Conservation (phyloP, 2,797 vertebrate species). For the Xerus rutilus region DNA sequence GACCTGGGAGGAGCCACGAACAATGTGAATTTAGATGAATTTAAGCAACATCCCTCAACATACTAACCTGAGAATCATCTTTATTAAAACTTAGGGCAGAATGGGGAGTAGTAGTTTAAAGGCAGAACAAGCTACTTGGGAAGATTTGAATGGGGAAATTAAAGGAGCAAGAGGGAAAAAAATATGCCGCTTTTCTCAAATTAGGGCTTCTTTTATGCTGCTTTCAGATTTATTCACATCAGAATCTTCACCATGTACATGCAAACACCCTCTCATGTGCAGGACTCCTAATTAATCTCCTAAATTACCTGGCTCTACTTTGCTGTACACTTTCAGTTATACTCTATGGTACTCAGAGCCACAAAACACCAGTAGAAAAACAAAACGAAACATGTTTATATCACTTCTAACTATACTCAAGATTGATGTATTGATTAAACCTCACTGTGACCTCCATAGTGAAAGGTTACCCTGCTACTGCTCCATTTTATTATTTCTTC, state of each 20-base stretch:
- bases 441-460: not conserved
- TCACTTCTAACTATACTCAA: constrained; percentile 52
- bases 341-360: not conserved
- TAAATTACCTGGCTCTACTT: constrained; percentile 10
- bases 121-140: not conserved
- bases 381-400: constrained; percentile 40
- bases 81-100: not conserved
- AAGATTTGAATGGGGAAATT: not conserved
- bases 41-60: not conserved
- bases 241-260: not conserved
- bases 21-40: constrained; percentile 15
- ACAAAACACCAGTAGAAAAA: constrained; percentile 55
- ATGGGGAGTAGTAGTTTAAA: not conserved
- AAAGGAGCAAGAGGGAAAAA: constrained; percentile 42
- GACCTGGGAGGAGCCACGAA: not conserved
- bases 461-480: not conserved
- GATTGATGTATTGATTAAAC: constrained; percentile 63
- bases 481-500: constrained; percentile 62
- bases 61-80: constrained; percentile 34
- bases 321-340: constrained; percentile 38
- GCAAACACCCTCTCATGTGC: not conserved
- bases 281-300: constrained; percentile 45
- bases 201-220: not conserved
- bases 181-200: constrained; percentile 31
- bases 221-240: constrained; percentile 5